Evolutionary conservation across 2,888 invertebrate genomes (phyloP), one percentile per base, ranked within the genome.

Genomic region (Hypomecis punctinalis): DNA sequence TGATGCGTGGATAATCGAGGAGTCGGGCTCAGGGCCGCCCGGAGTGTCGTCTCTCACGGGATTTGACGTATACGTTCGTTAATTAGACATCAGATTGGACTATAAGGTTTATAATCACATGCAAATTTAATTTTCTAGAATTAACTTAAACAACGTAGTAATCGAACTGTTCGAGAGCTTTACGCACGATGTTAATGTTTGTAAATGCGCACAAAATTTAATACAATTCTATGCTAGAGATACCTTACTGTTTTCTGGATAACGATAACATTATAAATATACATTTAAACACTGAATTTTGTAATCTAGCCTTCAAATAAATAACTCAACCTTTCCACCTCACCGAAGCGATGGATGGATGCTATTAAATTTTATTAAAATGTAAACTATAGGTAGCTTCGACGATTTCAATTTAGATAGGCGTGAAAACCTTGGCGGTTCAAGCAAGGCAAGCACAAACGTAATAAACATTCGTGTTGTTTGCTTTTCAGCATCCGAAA

Each of bases 221-320:
- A 23, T 23, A 23, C 23, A 23, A 23, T 23, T 23, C 23, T 23
- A 23, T 23, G 23, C 23, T 23, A 23, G 23, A 23, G 23, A 23
- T 23, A 23, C n/a, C n/a, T n/a, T n/a, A 23, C 23, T 23, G 23
- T 23, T 23, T 23, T 23, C 23, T 23, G 23, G 23, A 23, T 3
- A 23, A 49, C 42, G 42, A 61, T n/a, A 49, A 61, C n/a, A 33
- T 53, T 47, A 37, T 45, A 56, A 51, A 39, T 56, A 51, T 57
- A 45, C 55, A 39, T 56, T 63, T 63, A 56, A 46, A 57, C 40
- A 42, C 57, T 48, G 61, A 60, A 62, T 74, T 73, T 71, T 58
- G 73, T 65, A 71, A 74, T 54, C 43, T 60, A 73, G 68, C 73
- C 74, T 75, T 75, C 73, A 67, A 67, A 67, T 65, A 61, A 67